Evolutionary conservation across 2,888 invertebrate species (phyloP).

Genomic region (Alsophila aescularia): DNA sequence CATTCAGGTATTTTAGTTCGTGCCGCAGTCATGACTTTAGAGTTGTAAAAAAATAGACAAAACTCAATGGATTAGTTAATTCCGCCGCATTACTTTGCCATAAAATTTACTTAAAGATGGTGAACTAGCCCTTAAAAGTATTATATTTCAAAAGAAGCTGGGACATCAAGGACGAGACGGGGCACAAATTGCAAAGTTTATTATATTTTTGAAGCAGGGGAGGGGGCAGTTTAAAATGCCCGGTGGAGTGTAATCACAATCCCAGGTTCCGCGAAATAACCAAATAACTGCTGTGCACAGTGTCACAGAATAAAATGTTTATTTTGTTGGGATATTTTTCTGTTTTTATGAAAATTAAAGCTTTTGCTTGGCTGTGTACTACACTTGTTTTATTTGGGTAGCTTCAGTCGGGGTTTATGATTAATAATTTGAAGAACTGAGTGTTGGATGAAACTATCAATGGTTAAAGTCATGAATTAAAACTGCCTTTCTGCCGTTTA

Average conservation of each 20-base stretch:
- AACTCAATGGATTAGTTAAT: no score
- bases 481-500: no score
- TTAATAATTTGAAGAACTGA: no score
- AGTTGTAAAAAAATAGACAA: no score
- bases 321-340: not conserved
- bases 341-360: constrained; percentile 43
- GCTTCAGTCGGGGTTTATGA: not conserved
- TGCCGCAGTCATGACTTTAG: no score
- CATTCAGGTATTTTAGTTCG: no score
- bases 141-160: not conserved
- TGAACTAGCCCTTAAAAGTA: not conserved
- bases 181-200: constrained; percentile 56
- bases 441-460: no score
- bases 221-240: constrained; percentile 41
- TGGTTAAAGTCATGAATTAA: no score
- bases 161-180: constrained; percentile 37
- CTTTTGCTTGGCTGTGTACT: not conserved
- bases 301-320: constrained; percentile 14
- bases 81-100: no score
- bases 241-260: constrained; percentile 26
- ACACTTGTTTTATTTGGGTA: not conserved
- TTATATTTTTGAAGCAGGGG: constrained; percentile 50
- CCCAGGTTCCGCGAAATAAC: constrained; percentile 21
- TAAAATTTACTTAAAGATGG: not conserved
- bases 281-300: constrained; percentile 15